phyloP scores from a whole-genome alignment of 2,113 vertebrate genomes.

The Tricholaema leucomelas region DNA sequence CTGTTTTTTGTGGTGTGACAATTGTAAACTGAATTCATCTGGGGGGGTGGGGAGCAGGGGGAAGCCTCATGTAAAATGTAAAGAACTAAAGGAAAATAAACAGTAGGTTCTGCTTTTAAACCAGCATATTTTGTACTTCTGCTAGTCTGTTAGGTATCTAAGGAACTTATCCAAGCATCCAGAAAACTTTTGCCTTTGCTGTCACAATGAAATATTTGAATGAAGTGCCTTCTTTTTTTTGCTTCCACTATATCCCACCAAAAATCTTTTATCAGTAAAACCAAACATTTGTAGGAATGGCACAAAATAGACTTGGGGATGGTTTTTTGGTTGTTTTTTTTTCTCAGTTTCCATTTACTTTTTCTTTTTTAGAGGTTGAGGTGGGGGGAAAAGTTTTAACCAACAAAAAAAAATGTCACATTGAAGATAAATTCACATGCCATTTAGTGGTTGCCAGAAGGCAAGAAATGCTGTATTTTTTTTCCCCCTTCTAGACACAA shows the following conservation, averaged over 20 bases:
- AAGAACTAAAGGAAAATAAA: background rate
- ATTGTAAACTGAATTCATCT: too few relatives aligned
- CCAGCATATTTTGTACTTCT: background rate
- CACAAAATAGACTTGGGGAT: background rate
- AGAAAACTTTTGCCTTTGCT: background rate
- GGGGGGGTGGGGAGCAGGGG: too few relatives aligned
- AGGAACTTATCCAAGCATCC: background rate
- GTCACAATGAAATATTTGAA: conserved; percentile 10
- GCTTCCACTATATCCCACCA: background rate
- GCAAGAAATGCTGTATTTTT: background rate
- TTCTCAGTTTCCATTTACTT: background rate
- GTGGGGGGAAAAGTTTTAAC: background rate
- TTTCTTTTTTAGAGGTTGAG: background rate
- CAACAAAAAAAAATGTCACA: background rate
- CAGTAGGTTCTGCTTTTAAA: background rate
- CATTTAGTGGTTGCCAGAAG: background rate
- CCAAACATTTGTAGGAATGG: background rate
- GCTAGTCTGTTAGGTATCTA: background rate
- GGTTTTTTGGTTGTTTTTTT: background rate
- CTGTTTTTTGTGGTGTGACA: too few relatives aligned
- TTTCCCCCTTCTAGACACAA: background rate
- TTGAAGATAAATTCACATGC: background rate
- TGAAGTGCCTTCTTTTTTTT: background rate
- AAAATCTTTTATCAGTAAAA: background rate
- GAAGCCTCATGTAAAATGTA: background rate